Base-by-base conservation (phyloP, 1,140 invertebrate species). In the Archegozetes longisetosus region DNA sequence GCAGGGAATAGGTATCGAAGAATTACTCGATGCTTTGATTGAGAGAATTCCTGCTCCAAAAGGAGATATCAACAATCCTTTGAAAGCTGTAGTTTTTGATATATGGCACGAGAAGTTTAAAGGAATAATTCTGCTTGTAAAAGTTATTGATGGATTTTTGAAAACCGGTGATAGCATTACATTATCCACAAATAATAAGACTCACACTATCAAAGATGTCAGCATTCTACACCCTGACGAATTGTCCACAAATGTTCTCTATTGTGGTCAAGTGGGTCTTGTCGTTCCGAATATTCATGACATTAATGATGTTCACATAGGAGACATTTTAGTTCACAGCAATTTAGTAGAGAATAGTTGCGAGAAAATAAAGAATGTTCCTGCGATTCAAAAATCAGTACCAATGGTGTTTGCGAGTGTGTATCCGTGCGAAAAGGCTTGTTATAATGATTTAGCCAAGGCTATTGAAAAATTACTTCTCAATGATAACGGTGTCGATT, bases 401-500 rank as follows among this genome's bases (percentile, higher is more conserved):
- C 65, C 66, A 12, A 67, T 67, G 67, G 66, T 66, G 14, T 66
- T 62, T 58, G 61, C 61, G 53, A 65, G 62, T 0, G 77, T 98
- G 54, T 98, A 86, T 75, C 93, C 95, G 1, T 76, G 84, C 40
- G 88, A 96, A 72, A 86, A 92, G 68, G 84, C 86, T 2, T 82
- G 95, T 68, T 83, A 85, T 70, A 66, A 76, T 14, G 73, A 75
- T 52, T 72, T 93, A 14, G 76, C 81, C 68, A 80, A 76, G 69
- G 88, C 94, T 32, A 83, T 98, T 50, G 87, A 92, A 56, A 91
- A 91, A 73, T 75, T 98, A 51, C 77, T 81, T 22, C 73, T 98
- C n/a, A 98, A 97, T 75, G 95, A 98, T 76, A 84, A 86, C 53
- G 90, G 88, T 67, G 91, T 98, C 2, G 79, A 78, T 22, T 73